Evolutionary conservation across 2,888 invertebrate genomes (phyloP), one percentile per base, ranked within the genome.

Genomic region (Piscicola geometra): DNA sequence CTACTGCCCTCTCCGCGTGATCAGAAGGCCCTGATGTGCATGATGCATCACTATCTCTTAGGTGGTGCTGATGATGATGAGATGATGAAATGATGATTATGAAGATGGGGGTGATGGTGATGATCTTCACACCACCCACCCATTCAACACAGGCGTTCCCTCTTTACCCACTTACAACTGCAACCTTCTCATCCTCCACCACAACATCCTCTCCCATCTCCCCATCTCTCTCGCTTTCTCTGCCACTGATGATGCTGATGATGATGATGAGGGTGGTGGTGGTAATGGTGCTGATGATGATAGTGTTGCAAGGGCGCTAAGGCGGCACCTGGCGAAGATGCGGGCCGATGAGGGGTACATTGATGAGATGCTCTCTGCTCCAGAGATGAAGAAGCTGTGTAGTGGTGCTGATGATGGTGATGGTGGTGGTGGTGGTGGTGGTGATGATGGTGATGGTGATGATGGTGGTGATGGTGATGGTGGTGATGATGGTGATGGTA

Each of bases 161-260:
- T 56, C 60, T 5, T 25, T 56, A 25, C 60, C 60, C 3, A 9
- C 21, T 5, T 21, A 56, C 60, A 56, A 21, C 25, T 5, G 5
- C 60, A 56, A 56, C 60, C n/a, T 56, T 5, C 60, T 56, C 25
- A 56, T 56, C 60, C 25, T 56, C 60, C 25, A 56, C 60, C 60
- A 56, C 60, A 56, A 18, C 60, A 56, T 56, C 25, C 60, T 56
- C 21, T 18, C 60, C 5, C n/a, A 18, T 25, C 25, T 56, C 21
- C 60, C 60, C n/a, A 9, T 25, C n/a, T 18, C 21, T 56, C 21
- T 56, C 25, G 3, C n/a, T 18, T 25, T 56, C 60, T 15, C 60
- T 56, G 3, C 60, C 50, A 9, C 21, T 47, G 9, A 47, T 21
- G 21, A 47, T 47, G 21, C 9, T 47, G 21, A 47, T 47, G 50